Conservation (phyloP, 1,140 invertebrate genomes). For the Drosophila arawakana region DNA sequence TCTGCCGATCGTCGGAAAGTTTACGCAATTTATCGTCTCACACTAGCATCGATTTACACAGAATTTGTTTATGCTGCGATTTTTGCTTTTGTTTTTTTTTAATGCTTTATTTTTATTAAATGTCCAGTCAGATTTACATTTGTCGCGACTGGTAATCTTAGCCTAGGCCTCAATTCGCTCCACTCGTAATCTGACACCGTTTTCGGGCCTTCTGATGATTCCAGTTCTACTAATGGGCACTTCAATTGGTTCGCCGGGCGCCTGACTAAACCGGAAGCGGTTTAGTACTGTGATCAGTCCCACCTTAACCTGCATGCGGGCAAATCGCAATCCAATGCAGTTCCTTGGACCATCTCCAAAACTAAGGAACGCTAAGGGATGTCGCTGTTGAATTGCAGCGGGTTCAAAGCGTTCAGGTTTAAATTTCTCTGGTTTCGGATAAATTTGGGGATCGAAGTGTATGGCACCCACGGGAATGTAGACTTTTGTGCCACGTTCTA, state of each 20-base stretch:
- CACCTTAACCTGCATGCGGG: constrained; percentile 61
- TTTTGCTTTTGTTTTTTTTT: constrained; percentile 27
- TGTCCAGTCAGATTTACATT: constrained; percentile 50
- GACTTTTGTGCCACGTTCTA: constrained; percentile 85
- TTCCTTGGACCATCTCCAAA: constrained; percentile 90
- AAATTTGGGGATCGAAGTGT: constrained; percentile 51
- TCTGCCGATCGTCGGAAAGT: constrained; percentile 28
- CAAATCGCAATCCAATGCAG: constrained; percentile 85
- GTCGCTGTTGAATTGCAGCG: constrained; percentile 25
- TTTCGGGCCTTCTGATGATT: constrained; percentile 73
- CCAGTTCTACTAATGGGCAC: constrained; percentile 75
- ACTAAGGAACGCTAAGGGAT: constrained; percentile 86
- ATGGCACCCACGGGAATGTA: constrained; percentile 57
- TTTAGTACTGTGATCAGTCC: constrained; percentile 56
- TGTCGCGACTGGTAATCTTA: constrained; percentile 48
- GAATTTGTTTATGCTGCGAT: constrained; percentile 31
- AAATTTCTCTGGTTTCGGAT: constrained; percentile 41
- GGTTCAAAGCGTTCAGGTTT: constrained; percentile 44
- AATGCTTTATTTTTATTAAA: not conserved
- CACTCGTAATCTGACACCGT: constrained; percentile 48
- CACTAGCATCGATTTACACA: not conserved
- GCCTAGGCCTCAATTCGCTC: constrained; percentile 9
- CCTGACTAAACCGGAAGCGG: constrained; percentile 72
- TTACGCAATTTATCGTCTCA: not conserved
- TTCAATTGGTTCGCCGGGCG: constrained; percentile 4